Evolutionary conservation across 35 echinoderm and acorn worm species (phyloP).

Genomic region (Ophiothrix spiculata): DNA sequence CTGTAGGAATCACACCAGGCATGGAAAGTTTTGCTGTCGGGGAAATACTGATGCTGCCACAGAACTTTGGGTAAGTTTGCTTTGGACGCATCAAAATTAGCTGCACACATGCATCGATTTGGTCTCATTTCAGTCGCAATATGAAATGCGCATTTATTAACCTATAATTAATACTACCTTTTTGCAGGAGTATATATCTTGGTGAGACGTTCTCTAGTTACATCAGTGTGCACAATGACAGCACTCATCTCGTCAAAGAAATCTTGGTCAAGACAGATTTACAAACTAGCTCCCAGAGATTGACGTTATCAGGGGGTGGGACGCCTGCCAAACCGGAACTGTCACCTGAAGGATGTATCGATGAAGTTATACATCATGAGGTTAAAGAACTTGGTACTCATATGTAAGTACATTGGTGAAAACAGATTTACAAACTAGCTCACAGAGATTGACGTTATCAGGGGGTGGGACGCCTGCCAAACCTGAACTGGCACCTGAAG

Average conservation of each 20-base stretch:
- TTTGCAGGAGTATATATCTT: slow-evolving; percentile 89
- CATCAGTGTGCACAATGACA: slow-evolving; percentile 99
- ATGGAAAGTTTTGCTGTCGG: slow-evolving; percentile 68
- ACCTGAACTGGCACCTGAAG: too few species aligned
- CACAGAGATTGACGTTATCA: too few species aligned
- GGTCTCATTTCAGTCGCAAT: too few species aligned
- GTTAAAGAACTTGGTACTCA: slow-evolving; percentile 98
- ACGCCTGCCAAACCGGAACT: slow-evolving; percentile 58
- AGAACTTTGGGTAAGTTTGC: slow-evolving; percentile 98
- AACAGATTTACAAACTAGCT: too few species aligned
- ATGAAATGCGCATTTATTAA: too few species aligned
- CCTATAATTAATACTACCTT: too few species aligned
- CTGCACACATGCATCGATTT: too few species aligned
- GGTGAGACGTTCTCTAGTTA: slow-evolving; percentile 96
- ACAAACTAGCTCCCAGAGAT: slow-evolving; percentile 92
- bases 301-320: slow-evolving; percentile 75
- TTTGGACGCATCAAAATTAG: too few species aligned
- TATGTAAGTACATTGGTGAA: slow-evolving; percentile 84
- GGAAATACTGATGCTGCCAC: slow-evolving; percentile 88
- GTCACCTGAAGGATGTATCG: slow-evolving; percentile 65
- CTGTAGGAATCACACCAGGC: slow-evolving; percentile 31
- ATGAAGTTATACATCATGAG: slow-evolving; percentile 97
- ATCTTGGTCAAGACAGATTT: slow-evolving; percentile 94
- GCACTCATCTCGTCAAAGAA: slow-evolving; percentile 59
- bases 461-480: too few species aligned